Percentiles rank a stretch among this genome's conserved stretches.
phyloP scores from a whole-genome alignment of 2,888 invertebrate genomes.

The Amphipyra tragopoginis region DNA sequence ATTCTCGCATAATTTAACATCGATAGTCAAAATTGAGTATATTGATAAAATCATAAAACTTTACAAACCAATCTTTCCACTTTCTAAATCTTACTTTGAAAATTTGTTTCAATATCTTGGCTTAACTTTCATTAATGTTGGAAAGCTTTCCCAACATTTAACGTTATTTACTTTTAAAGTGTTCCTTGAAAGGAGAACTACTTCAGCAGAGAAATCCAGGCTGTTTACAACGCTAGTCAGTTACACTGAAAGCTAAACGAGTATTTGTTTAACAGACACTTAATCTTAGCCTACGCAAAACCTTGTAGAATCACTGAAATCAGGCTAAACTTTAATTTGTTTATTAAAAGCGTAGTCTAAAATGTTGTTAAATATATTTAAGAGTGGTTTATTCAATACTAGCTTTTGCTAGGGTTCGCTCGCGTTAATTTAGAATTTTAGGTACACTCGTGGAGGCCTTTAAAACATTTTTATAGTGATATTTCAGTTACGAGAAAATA shows the following conservation, averaged over 20 bases:
- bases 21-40: too few relatives aligned
- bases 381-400: too few relatives aligned
- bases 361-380: too few relatives aligned
- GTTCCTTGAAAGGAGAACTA: constrained; percentile 1
- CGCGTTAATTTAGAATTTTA: too few relatives aligned
- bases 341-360: too few relatives aligned
- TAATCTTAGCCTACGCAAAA: constrained; percentile 5
- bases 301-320: neutral
- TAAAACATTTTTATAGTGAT: too few relatives aligned
- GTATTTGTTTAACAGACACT: constrained; percentile 8
- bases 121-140: constrained; percentile 1
- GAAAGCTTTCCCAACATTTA: neutral
- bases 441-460: too few relatives aligned
- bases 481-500: too few relatives aligned
- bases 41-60: too few relatives aligned
- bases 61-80: neutral
- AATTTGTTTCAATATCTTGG: neutral
- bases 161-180: constrained; percentile 1
- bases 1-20: too few relatives aligned
- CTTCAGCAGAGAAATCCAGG: neutral
- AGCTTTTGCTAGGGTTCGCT: too few relatives aligned
- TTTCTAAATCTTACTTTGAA: neutral
- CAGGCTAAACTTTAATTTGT: neutral
- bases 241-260: neutral
- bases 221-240: constrained; percentile 9